Conservation (phyloP, 1,140 invertebrate genomes). For the Sminthurides bifidus region DNA sequence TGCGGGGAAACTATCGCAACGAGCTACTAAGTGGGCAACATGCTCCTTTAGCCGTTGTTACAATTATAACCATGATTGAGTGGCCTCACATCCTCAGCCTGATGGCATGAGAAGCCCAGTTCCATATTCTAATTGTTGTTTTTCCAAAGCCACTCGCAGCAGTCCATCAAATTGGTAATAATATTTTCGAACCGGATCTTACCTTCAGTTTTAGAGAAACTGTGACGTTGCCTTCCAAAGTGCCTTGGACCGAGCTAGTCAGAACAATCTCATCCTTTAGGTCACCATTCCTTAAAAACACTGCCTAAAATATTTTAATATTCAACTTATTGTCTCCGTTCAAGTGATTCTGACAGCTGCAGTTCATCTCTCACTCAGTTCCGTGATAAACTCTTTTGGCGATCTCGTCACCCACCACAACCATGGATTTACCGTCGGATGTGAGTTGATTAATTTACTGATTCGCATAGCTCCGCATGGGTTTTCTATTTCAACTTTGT, state of each 20-base stretch:
- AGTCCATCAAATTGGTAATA: too few species aligned
- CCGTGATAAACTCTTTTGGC: background rate
- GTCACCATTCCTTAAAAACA: background rate
- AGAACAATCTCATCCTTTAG: background rate
- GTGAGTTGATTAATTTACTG: slow-evolving; percentile 11
- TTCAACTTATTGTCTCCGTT: background rate
- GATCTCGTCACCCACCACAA: background rate
- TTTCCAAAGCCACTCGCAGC: too few species aligned
- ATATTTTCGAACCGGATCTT: too few species aligned
- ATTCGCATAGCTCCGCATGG: background rate
- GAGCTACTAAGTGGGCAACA: background rate
- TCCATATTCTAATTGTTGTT: too few species aligned
- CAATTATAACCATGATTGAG: too few species aligned
- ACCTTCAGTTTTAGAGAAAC: too few species aligned
- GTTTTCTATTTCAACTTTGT: background rate
- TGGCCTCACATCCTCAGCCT: too few species aligned
- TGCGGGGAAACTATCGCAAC: background rate
- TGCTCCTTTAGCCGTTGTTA: too few species aligned
- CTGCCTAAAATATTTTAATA: background rate
- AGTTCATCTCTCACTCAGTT: background rate
- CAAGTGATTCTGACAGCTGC: background rate
- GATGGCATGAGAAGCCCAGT: too few species aligned
- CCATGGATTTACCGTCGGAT: slow-evolving; percentile 25
- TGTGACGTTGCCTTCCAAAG: too few species aligned
- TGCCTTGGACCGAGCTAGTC: background rate